Percentiles rank a stretch among this genome's conserved stretches.
Conservation (phyloP, 2,113 vertebrate species). For the Gila orcuttii region DNA sequence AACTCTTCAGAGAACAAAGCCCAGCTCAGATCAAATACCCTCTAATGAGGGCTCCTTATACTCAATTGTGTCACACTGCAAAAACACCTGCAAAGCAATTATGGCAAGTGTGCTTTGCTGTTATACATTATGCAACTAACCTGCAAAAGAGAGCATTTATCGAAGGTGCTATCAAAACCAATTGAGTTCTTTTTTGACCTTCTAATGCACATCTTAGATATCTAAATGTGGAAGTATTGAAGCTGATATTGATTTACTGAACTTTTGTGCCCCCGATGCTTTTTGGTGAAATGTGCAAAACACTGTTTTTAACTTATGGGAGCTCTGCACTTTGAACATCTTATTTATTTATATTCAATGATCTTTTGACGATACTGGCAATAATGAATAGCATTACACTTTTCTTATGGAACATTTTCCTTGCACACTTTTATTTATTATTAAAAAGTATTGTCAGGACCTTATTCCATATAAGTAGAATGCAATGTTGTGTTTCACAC, state of each 20-base stretch:
- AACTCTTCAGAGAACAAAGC: slow-evolving; percentile 42
- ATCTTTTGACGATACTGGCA: background rate
- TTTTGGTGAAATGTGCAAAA: background rate
- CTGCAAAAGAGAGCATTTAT: slow-evolving; percentile 1
- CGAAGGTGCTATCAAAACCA: background rate
- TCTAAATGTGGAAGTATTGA: slow-evolving; percentile 1
- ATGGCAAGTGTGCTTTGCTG: slow-evolving; percentile 50
- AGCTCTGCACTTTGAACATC: background rate
- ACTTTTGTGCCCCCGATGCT: background rate
- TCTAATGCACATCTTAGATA: background rate
- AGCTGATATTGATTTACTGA: background rate
- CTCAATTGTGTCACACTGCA: slow-evolving; percentile 50
- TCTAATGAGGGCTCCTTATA: slow-evolving; percentile 53
- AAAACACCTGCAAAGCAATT: slow-evolving; percentile 59
- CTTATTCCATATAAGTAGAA: background rate
- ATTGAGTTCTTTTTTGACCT: background rate
- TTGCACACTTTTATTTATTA: background rate
- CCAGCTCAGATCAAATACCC: slow-evolving; percentile 50
- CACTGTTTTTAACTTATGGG: background rate
- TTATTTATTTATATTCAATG: background rate
- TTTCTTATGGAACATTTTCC: background rate
- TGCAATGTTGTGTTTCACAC: too few relatives aligned
- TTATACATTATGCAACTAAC: slow-evolving; percentile 52
- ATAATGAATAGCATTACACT: background rate
- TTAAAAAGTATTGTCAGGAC: background rate